A percentile compares a stretch with the other conserved stretches of the same genome.
Evolutionary conservation across 2,888 invertebrate species (phyloP).

Genomic region (Malacosoma neustria): DNA sequence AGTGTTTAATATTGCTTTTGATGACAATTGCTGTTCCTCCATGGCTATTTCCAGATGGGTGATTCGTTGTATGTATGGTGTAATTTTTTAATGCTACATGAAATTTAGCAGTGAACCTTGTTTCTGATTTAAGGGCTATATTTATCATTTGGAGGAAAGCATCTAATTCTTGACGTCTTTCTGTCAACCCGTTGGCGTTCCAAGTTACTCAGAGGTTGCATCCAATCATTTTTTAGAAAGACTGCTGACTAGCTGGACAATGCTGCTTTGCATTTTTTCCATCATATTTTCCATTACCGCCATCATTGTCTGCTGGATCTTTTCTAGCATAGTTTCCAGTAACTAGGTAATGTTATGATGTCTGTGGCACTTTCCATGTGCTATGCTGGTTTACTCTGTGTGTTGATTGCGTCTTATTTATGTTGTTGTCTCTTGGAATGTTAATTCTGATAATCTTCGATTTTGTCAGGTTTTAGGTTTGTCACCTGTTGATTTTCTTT

Average conservation of each 20-base stretch:
- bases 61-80: constrained; percentile 10
- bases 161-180: constrained; percentile 11
- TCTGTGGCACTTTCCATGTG: too few species aligned
- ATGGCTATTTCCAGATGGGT: constrained; percentile 14
- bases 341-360: constrained; percentile 2
- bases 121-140: constrained; percentile 16
- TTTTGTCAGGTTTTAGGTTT: too few species aligned
- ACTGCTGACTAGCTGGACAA: constrained; percentile 9
- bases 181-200: constrained; percentile 16
- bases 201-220: constrained; percentile 11
- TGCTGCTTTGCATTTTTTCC: constrained; percentile 13
- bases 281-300: constrained; percentile 10
- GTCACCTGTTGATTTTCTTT: too few species aligned
- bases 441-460: too few species aligned
- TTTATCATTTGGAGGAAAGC: constrained; percentile 12
- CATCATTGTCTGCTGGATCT: constrained; percentile 5
- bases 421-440: too few species aligned
- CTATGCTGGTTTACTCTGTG: too few species aligned
- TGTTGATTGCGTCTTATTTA: too few species aligned
- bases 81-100: constrained; percentile 9
- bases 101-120: constrained; percentile 11
- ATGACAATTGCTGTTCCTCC: constrained; percentile 15
- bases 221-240: constrained; percentile 3
- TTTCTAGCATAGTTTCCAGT: constrained; percentile 6
- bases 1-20: constrained; percentile 12